Conservation (phyloP, 1,140 invertebrate genomes). For the Diachasmimorpha longicaudata region DNA sequence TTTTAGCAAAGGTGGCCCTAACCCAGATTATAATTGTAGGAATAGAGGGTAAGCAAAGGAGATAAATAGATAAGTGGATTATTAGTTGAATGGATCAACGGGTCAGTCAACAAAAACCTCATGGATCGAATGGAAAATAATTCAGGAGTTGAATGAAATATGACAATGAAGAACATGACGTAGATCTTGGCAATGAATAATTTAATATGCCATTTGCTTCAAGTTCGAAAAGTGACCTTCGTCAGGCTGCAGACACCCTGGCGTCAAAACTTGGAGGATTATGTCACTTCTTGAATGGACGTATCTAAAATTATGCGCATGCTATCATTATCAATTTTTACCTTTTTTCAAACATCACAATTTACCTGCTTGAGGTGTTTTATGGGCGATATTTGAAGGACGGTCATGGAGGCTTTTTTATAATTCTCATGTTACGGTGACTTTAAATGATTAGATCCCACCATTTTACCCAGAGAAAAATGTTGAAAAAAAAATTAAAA, state of each 20-base stretch:
- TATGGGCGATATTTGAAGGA: background rate
- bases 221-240: conserved; percentile 29
- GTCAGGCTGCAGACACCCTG: conserved; percentile 50
- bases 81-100: conserved; percentile 8
- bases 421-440: too few relatives aligned
- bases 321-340: background rate
- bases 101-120: background rate
- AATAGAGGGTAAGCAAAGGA: conserved; percentile 41
- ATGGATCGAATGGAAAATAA: background rate
- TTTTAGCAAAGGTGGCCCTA: conserved; percentile 50
- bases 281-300: conserved; percentile 37
- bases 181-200: background rate
- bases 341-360: background rate
- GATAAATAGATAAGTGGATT: conserved; percentile 33
- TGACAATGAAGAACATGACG: background rate
- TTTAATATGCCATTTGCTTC: background rate
- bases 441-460: too few relatives aligned
- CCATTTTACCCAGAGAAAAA: too few relatives aligned
- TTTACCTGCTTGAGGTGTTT: background rate
- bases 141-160: background rate
- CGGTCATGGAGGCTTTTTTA: too few relatives aligned
- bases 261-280: conserved; percentile 55
- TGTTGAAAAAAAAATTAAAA: too few relatives aligned
- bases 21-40: conserved; percentile 47
- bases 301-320: background rate